phyloP scores from a whole-genome alignment of 1,140 invertebrate species.

The Heliothis subflexa region DNA sequence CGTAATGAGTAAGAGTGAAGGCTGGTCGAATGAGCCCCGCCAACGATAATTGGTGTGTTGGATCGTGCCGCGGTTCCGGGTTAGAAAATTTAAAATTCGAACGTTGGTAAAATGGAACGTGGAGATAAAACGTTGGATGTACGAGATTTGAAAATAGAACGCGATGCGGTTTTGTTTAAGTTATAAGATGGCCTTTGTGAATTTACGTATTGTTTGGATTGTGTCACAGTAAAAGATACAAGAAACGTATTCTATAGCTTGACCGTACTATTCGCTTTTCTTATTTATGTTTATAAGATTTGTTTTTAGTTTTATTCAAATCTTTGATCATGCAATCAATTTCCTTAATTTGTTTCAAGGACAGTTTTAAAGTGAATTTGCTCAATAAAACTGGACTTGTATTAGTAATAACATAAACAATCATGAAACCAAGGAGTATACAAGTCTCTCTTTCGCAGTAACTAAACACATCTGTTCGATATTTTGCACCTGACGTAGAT shows the following conservation, averaged over 20 bases:
- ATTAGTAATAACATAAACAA: no score
- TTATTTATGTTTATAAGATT: background rate
- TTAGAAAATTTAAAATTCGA: constrained; percentile 33
- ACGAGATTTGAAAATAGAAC: constrained; percentile 39
- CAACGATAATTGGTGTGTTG: constrained; percentile 48
- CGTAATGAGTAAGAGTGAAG: constrained; percentile 65
- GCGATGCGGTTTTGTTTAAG: constrained; percentile 12
- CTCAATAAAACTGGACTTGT: no score
- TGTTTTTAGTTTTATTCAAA: background rate
- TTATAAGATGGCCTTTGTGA: background rate
- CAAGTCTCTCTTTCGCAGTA: no score
- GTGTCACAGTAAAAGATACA: background rate
- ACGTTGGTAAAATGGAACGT: constrained; percentile 40
- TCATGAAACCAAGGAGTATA: no score
- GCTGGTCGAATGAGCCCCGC: constrained; percentile 38
- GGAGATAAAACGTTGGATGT: constrained; percentile 35
- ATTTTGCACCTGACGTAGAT: no score
- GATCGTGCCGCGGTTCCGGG: constrained; percentile 42
- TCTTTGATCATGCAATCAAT: background rate
- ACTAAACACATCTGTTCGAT: no score
- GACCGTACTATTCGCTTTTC: background rate
- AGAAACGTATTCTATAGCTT: background rate
- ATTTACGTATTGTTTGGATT: background rate
- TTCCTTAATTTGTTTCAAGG: no score
- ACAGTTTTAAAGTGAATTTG: no score